Conservation (phyloP, 2,888 invertebrate genomes). For the Xanthia togata region DNA sequence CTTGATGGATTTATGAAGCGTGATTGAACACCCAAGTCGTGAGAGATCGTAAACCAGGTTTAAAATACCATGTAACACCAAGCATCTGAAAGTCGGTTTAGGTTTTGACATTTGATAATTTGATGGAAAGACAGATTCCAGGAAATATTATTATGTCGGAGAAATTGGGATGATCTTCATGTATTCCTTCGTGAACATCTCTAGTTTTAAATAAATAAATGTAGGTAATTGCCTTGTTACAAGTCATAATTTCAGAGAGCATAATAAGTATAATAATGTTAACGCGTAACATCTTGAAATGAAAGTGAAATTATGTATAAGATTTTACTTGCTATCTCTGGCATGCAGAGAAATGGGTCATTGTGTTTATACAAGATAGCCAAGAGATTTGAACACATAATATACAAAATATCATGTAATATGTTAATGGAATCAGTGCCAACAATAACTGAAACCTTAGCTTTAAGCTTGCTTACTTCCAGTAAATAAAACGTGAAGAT, state of each 20-base stretch:
- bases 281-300: conserved; percentile 23
- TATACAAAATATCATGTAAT: neutral
- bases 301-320: conserved; percentile 41
- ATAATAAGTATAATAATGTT: neutral
- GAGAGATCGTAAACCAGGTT: conserved; percentile 20
- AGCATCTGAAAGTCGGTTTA: conserved; percentile 5
- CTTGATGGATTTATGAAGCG: conserved; percentile 38
- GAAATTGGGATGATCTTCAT: neutral
- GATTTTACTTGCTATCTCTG: neutral
- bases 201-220: neutral
- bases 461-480: neutral
- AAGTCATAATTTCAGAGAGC: conserved; percentile 20
- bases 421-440: neutral
- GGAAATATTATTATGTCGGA: neutral
- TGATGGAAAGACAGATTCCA: neutral
- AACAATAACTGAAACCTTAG: conserved; percentile 13
- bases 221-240: neutral
- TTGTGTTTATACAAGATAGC: neutral
- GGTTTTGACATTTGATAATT: neutral
- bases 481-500: conserved; percentile 30
- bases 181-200: neutral
- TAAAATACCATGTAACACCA: neutral
- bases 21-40: conserved; percentile 25
- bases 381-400: neutral
- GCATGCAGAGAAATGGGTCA: conserved; percentile 26